Evolutionary conservation across 2,888 invertebrate species (phyloP), one percentile per base, ranked within the genome.

Genomic region (Ophion costatus): DNA sequence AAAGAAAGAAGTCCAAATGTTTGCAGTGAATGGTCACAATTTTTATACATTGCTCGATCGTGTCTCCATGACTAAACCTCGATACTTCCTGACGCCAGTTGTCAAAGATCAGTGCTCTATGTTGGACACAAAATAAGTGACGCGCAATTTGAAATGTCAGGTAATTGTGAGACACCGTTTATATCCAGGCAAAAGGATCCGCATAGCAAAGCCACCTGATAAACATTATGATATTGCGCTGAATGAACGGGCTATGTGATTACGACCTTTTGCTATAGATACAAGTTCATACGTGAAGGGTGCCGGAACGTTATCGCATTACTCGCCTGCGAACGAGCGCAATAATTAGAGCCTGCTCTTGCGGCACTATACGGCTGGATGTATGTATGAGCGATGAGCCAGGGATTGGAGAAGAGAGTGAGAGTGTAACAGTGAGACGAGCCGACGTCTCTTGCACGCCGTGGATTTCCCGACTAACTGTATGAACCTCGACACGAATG

Each of bases 261-360:
- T 45, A 11, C 45, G 14, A 45, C 4, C 45, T 45, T 45, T 45
- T 45, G 45, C 45, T 45, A 57, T 11, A 20, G 24, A n/a, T 70
- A 10, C 51, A 14, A 45, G 20, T 24, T 45, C 33, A 63, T 64
- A 29, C 63, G 33, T n/a, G 24, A 59, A 22, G 42, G 67, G 66
- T 77, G 75, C 86, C 84, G 81, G 83, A 77, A 57, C 88, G 90
- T 91, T 91, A 91, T 91, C 90, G 87, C 86, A 88, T 91, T 91
- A 91, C 88, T 88, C 88, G 89, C 90, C 87, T 90, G 88, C 88
- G 89, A 90, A 88, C 89, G 89, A 89, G 90, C 91, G 89, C 91
- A 91, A 91, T 91, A 90, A 91, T 91, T 91, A 90, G 90, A 90
- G 80, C 87, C 87, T 86, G 42, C 42, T 77, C 88, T 42, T 73